A percentile compares a stretch with the other conserved stretches of the same genome.
Evolutionary conservation across 1,140 invertebrate genomes (phyloP).

Genomic region (Asobara japonica): DNA sequence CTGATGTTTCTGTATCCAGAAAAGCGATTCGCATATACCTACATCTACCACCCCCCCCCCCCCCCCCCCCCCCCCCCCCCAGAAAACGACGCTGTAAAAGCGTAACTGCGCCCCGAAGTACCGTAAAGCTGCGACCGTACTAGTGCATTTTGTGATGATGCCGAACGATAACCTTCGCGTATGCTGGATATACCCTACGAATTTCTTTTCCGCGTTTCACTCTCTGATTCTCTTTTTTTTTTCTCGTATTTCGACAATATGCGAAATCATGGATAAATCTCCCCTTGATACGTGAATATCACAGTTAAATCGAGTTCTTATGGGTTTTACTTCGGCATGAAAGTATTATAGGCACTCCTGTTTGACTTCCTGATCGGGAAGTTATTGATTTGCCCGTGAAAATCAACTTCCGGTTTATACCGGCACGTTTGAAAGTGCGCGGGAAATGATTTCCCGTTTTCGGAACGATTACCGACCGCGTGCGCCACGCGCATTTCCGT

Average conservation of each 20-base stretch:
- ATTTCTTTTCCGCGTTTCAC: not conserved
- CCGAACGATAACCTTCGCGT: slow-evolving; percentile 47
- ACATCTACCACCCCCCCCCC: slow-evolving; percentile 37
- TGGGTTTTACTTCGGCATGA: not conserved
- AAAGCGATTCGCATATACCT: slow-evolving; percentile 12
- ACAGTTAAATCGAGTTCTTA: not conserved
- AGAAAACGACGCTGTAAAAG: slow-evolving; percentile 64
- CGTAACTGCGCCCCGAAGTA: slow-evolving; percentile 64
- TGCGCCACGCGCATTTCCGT: too few relatives aligned
- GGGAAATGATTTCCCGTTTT: too few relatives aligned
- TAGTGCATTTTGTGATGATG: slow-evolving; percentile 60
- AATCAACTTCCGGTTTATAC: too few relatives aligned
- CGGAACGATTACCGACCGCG: too few relatives aligned
- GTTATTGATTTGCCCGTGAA: too few relatives aligned
- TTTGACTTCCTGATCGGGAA: too few relatives aligned
- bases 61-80: slow-evolving; percentile 53
- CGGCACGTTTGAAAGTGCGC: too few relatives aligned
- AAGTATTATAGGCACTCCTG: too few relatives aligned
- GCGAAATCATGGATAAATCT: not conserved
- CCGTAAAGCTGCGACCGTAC: slow-evolving; percentile 66
- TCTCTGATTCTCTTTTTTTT: not conserved
- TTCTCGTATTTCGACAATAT: not conserved
- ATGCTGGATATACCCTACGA: not conserved
- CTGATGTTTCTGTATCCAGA: slow-evolving; percentile 10
- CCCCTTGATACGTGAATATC: not conserved